Percentiles rank a stretch among this genome's conserved stretches.
These are phyloP conservation scores for Heteronetta atricapilla DNA, from an alignment of 2,113 vertebrate genomes.

Conservation along the genomic window DNA sequence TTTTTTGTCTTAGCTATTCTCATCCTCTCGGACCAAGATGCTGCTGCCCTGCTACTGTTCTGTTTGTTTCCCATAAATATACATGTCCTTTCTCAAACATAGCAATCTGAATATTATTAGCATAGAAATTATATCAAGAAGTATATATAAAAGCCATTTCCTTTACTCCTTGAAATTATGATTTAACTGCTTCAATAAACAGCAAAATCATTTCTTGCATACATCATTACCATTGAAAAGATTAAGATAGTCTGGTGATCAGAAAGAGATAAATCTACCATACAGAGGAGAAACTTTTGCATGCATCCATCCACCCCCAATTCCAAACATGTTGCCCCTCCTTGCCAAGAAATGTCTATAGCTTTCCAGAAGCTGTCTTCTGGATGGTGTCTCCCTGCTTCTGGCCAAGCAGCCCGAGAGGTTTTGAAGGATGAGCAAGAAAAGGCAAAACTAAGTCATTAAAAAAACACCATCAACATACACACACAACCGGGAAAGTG, in stretches of 20 bases:
- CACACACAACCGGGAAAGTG: background rate
- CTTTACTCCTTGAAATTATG: conserved; percentile 46
- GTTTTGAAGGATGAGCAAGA: background rate
- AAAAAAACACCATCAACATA: background rate
- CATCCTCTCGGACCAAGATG: background rate
- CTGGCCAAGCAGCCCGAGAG: background rate
- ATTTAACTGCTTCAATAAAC: conserved; percentile 55
- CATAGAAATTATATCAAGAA: conserved; percentile 3
- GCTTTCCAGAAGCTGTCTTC: background rate
- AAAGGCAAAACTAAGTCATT: background rate
- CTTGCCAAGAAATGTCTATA: background rate
- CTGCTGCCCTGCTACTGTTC: background rate
- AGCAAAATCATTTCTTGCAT: conserved; percentile 39
- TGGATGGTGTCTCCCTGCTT: background rate
- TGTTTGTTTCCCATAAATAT: background rate
- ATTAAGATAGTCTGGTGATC: conserved; percentile 28
- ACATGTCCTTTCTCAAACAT: background rate
- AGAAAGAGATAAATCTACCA: background rate
- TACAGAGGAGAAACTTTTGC: background rate
- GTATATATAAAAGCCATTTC: conserved; percentile 26
- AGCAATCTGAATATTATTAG: background rate
- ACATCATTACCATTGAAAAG: conserved; percentile 34
- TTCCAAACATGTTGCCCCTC: background rate
- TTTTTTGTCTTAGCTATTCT: background rate
- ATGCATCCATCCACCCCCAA: background rate